These are phyloP conservation scores for Hyppa rectilinea DNA, from an alignment of 2,888 invertebrate species.

Conservation along the genomic window DNA sequence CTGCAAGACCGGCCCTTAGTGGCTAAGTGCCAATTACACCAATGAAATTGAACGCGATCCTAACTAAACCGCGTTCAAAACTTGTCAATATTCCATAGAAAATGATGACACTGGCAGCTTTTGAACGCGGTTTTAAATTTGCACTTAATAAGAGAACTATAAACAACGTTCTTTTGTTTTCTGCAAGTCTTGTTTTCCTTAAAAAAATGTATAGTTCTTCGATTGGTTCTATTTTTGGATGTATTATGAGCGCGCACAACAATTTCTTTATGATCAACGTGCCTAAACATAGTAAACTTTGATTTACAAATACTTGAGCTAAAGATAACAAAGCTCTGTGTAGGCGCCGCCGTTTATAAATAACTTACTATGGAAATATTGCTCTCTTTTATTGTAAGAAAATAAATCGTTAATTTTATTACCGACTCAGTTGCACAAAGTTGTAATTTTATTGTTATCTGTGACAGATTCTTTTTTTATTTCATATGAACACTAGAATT, in stretches of 20 bases:
- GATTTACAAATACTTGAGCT: slow-evolving; percentile 39
- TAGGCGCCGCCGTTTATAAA: slow-evolving; percentile 34
- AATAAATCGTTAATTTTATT: slow-evolving; percentile 49
- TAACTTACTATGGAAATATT: slow-evolving; percentile 32
- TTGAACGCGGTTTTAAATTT: too few relatives aligned
- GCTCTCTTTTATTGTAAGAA: slow-evolving; percentile 8
- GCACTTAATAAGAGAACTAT: slow-evolving; percentile 10
- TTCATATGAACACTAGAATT: slow-evolving; percentile 14
- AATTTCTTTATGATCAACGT: slow-evolving; percentile 27
- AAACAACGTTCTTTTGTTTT: slow-evolving; percentile 21
- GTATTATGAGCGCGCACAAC: slow-evolving; percentile 7
- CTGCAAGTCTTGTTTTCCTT: slow-evolving; percentile 18
- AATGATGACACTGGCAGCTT: too few relatives aligned
- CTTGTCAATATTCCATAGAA: too few relatives aligned
- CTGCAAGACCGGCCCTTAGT: neutral
- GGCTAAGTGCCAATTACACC: too few relatives aligned
- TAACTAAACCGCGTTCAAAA: too few relatives aligned
- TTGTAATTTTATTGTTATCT: slow-evolving; percentile 9
- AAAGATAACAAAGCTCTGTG: slow-evolving; percentile 36
- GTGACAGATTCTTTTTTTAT: slow-evolving; percentile 6
- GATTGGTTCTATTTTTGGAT: slow-evolving; percentile 11
- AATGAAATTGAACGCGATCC: too few relatives aligned
- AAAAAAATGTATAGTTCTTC: slow-evolving; percentile 24
- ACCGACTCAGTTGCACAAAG: slow-evolving; percentile 23
- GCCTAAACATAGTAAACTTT: slow-evolving; percentile 29